Evolutionary conservation across 1,140 invertebrate species (phyloP), one percentile per base, ranked within the genome.

Genomic region (Eumaeus atala): DNA sequence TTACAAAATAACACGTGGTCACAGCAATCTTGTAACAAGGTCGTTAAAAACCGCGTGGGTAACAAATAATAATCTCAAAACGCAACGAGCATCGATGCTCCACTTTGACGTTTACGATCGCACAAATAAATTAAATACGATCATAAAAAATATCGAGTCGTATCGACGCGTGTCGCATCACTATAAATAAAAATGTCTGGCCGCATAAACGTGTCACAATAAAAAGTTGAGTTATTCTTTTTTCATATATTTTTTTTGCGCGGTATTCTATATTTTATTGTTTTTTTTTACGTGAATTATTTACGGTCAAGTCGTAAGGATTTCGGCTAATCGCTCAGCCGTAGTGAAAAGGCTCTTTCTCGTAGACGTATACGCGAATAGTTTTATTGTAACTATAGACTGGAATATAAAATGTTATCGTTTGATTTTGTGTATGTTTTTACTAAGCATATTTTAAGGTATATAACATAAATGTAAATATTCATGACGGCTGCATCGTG

Each of bases 121-220:
- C 57, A 72, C 64, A 68, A 65, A 84, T 84, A 84, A 81, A 84
- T 84, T 84, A 81, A 75, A 75, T 59, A 55, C 68, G 70, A 74
- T 67, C 70, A 62, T 81, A 79, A 84, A 82, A 79, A 66, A 70
- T 72, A 81, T 84, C 77, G 77, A 73, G 63, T 65, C 53, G 65
- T 74, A 79, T 77, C 72, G 76, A 67, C 68, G 72, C 69, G 76
- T 80, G 74, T 69, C 73, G 58, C 75, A 69, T 77, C 76, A 78
- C 77, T 78, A 80, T 81, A 77, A 77, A 79, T 80, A 74, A 72
- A 66, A 67, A 65, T 68, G 58, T 61, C 61, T 64, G 62, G 59
- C 49, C 70, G 61, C 77, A 72, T 75, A 72, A 74, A 74, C 52
- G 71, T 66, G 67, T 72, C 64, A 74, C 66, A 72, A 77, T 79